A percentile compares a stretch with the other conserved stretches of the same genome.
Evolutionary conservation across 1,140 invertebrate species (phyloP).

Genomic region (Theocolax elegans): DNA sequence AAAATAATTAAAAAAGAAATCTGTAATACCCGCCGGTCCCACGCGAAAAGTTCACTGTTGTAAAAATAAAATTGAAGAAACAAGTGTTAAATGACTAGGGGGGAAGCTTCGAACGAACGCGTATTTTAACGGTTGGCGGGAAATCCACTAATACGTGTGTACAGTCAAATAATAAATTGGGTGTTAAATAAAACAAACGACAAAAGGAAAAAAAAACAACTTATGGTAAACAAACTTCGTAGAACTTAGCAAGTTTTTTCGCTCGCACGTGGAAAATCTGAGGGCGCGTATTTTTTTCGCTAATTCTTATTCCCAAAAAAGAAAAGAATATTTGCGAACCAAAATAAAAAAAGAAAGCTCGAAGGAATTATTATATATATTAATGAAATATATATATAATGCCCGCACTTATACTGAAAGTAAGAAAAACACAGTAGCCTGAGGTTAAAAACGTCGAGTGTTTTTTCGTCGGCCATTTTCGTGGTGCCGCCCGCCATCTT

Average conservation of each 20-base stretch:
- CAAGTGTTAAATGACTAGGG: too few species aligned
- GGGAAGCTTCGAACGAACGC: too few species aligned
- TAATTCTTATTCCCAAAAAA: not conserved
- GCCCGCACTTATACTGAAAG: constrained; percentile 43
- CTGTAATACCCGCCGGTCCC: constrained; percentile 10
- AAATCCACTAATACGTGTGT: constrained; percentile 10
- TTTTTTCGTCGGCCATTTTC: constrained; percentile 62
- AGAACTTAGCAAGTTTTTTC: constrained; percentile 35
- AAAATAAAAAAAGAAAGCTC: not conserved
- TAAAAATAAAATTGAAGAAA: constrained; percentile 20
- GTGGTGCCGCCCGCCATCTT: constrained; percentile 64
- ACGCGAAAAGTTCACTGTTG: constrained; percentile 7
- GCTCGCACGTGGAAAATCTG: constrained; percentile 14
- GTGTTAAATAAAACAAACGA: constrained; percentile 24
- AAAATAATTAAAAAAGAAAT: constrained; percentile 19
- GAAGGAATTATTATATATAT: too few species aligned
- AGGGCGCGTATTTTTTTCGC: constrained; percentile 12
- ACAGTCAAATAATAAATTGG: constrained; percentile 22
- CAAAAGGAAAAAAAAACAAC: too few species aligned
- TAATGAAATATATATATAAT: not conserved
- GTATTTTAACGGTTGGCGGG: too few species aligned
- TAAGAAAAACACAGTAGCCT: constrained; percentile 43
- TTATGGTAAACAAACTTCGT: constrained; percentile 20
- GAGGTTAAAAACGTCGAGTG: constrained; percentile 35
- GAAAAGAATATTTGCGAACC: not conserved